phyloP scores from a whole-genome alignment of 2,888 invertebrate species.

The Pantelozetes paolii region DNA sequence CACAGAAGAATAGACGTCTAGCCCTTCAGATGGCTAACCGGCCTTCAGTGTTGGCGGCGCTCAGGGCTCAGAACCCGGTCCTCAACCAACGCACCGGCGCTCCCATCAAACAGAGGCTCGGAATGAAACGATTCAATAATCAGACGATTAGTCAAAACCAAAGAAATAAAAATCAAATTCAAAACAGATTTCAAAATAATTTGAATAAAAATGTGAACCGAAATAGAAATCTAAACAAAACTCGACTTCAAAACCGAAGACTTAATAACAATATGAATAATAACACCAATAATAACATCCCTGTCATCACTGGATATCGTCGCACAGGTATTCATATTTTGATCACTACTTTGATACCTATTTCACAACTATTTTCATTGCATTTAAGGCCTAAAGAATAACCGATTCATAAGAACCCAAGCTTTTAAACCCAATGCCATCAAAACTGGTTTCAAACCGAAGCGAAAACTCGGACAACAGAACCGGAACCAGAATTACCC shows the following conservation, averaged over 20 bases:
- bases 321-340: not conserved
- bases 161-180: not conserved
- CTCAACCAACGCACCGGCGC: conserved; percentile 9
- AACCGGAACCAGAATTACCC: not conserved
- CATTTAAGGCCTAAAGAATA: too few relatives aligned
- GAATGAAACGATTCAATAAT: conserved; percentile 18
- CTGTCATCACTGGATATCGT: not conserved
- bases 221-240: not conserved
- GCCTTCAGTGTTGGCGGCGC: conserved; percentile 53
- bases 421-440: not conserved
- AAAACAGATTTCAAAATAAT: not conserved
- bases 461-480: conserved; percentile 15
- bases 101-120: conserved; percentile 19
- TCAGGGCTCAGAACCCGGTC: not conserved
- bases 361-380: too few relatives aligned
- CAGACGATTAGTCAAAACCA: not conserved
- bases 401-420: not conserved
- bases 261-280: too few relatives aligned
- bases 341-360: not conserved
- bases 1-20: conserved; percentile 54
- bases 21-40: conserved; percentile 57
- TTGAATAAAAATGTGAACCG: not conserved
- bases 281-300: not conserved
- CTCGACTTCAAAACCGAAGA: conserved; percentile 1
- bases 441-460: not conserved